phyloP scores from a whole-genome alignment of 30 jellyfish, hydroid and myxozoan genomes.

The Hydra vulgaris region DNA sequence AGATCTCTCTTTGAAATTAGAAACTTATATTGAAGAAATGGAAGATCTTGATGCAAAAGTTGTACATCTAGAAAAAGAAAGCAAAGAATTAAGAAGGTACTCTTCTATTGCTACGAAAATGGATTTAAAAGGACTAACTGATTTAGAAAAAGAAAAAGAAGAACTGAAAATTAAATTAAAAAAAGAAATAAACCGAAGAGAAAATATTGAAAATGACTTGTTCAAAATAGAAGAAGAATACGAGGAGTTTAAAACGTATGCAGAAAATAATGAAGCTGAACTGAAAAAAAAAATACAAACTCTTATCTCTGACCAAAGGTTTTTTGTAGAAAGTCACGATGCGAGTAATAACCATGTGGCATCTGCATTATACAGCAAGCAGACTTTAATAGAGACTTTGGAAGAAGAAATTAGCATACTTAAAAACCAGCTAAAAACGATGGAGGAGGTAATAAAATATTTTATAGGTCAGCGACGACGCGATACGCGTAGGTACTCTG shows the following conservation, averaged over 20 bases:
- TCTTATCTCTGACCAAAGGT: background rate
- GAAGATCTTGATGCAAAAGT: slow-evolving; percentile 47
- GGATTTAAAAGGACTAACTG: slow-evolving; percentile 16
- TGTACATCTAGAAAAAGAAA: slow-evolving; percentile 45
- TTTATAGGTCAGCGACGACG: too few species aligned
- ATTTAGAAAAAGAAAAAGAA: slow-evolving; percentile 14
- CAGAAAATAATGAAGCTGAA: slow-evolving; percentile 21
- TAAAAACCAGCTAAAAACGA: background rate
- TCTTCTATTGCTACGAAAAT: background rate
- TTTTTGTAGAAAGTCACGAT: background rate
- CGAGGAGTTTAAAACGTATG: slow-evolving; percentile 18
- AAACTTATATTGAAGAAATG: slow-evolving; percentile 48
- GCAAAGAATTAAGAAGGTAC: slow-evolving; percentile 3
- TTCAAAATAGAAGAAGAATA: slow-evolving; percentile 63
- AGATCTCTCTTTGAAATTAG: slow-evolving; percentile 35
- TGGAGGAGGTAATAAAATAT: too few species aligned
- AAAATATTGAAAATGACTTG: slow-evolving; percentile 53
- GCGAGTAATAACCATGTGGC: background rate
- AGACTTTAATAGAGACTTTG: slow-evolving; percentile 14
- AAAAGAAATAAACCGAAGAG: slow-evolving; percentile 35
- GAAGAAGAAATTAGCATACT: slow-evolving; percentile 13
- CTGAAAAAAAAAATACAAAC: background rate
- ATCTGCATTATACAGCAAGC: background rate
- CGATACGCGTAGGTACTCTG: too few species aligned
- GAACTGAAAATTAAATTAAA: slow-evolving; percentile 3